A percentile compares a stretch with the other conserved stretches of the same genome.
phyloP scores from a whole-genome alignment of 2,797 vertebrate genomes.

The Pogoniulus pusillus region DNA sequence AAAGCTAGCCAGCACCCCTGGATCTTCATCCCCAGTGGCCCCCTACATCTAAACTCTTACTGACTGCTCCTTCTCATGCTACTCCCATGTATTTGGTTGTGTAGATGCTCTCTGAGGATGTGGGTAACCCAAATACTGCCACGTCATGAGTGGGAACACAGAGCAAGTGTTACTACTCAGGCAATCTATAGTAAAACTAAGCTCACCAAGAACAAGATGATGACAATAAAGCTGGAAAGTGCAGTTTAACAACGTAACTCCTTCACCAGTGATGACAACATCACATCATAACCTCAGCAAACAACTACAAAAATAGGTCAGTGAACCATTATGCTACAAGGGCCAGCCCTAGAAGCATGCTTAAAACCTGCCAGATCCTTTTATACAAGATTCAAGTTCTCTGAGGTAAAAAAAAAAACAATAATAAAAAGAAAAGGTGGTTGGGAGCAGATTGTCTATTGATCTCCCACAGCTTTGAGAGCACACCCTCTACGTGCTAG shows the following conservation, averaged over 20 bases:
- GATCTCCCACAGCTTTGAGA: neutral
- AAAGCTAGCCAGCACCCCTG: neutral
- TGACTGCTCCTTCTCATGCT: neutral
- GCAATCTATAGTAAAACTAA: neutral
- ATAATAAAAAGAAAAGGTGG: neutral
- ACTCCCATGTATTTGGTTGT: neutral
- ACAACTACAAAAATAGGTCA: neutral
- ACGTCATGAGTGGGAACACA: neutral
- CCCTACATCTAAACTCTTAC: neutral
- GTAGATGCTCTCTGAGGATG: neutral
- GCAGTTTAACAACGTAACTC: neutral
- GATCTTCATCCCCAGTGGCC: neutral
- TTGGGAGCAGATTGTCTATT: neutral
- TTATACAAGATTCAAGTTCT: neutral
- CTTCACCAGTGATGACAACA: neutral
- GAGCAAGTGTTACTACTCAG: neutral
- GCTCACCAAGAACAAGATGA: neutral
- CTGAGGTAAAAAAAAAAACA: neutral
- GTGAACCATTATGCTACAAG: neutral
- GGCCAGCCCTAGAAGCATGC: neutral
- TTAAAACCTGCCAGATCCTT: neutral
- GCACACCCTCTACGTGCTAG: neutral
- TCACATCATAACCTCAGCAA: neutral
- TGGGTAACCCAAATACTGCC: neutral
- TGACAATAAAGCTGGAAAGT: neutral